These are phyloP conservation scores for Drusus annulatus DNA, from an alignment of 1,140 invertebrate genomes.

Conservation along the genomic window DNA sequence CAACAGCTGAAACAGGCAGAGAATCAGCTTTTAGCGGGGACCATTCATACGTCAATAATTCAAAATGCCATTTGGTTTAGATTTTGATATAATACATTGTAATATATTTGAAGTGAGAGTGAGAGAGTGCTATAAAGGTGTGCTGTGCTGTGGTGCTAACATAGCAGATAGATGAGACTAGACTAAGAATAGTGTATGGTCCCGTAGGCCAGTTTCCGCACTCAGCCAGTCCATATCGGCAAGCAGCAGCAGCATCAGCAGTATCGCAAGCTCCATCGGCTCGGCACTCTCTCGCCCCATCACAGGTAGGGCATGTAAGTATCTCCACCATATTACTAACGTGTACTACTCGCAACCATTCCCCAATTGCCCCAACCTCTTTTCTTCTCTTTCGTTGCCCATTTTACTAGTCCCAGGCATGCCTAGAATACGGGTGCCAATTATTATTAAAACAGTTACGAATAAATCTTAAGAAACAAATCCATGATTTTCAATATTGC, in stretches of 20 bases:
- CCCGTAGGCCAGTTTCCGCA: slow-evolving; percentile 75
- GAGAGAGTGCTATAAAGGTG: slow-evolving; percentile 27
- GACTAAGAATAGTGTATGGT: slow-evolving; percentile 49
- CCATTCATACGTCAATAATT: neutral
- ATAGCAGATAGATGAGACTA: slow-evolving; percentile 28
- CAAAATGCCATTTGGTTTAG: too few relatives aligned
- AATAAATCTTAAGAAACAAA: too few relatives aligned
- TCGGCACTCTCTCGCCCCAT: slow-evolving; percentile 78
- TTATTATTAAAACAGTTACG: neutral
- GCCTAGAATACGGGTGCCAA: neutral
- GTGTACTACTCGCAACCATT: neutral
- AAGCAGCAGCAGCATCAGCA: slow-evolving; percentile 74
- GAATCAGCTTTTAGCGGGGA: neutral
- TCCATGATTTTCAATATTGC: too few relatives aligned
- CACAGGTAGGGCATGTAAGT: slow-evolving; percentile 79
- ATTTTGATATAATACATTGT: too few relatives aligned
- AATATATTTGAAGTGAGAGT: slow-evolving; percentile 7
- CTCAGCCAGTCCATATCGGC: slow-evolving; percentile 79
- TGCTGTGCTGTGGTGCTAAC: neutral
- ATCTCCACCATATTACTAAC: slow-evolving; percentile 26
- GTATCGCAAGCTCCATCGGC: slow-evolving; percentile 78
- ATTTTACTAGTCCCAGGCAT: neutral
- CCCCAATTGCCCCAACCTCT: too few relatives aligned
- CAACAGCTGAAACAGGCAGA: neutral
- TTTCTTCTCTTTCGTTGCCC: too few relatives aligned